Percentiles rank a stretch among this genome's conserved stretches.
These are phyloP conservation scores for Spilogale gracilis DNA, from an alignment of 2,113 vertebrate genomes.

Conservation along the genomic window DNA sequence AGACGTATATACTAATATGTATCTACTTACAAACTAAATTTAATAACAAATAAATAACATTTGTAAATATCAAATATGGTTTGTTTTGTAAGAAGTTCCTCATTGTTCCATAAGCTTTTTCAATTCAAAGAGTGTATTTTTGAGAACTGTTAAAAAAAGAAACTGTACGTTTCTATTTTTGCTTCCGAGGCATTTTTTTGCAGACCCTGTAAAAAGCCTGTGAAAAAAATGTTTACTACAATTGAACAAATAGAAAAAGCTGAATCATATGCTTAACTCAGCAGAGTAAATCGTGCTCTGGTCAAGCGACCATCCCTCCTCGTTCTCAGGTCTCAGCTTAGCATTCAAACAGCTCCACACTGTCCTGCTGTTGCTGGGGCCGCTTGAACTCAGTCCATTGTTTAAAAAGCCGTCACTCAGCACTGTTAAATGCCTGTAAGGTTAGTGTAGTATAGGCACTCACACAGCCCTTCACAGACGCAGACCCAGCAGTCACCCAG, in stretches of 20 bases:
- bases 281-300: not conserved
- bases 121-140: constrained; percentile 80
- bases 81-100: constrained; percentile 80
- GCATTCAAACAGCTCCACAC: constrained; percentile 29
- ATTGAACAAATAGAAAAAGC: constrained; percentile 67
- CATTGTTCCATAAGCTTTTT: constrained; percentile 48
- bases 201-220: constrained; percentile 54
- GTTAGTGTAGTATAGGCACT: not conserved
- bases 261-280: not conserved
- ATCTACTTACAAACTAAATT: constrained; percentile 74
- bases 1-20: not conserved
- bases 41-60: constrained; percentile 77
- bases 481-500: not conserved
- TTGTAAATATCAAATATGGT: constrained; percentile 83
- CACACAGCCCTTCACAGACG: not conserved
- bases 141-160: constrained; percentile 71
- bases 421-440: not conserved
- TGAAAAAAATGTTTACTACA: constrained; percentile 74
- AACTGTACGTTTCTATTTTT: constrained; percentile 64
- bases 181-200: constrained; percentile 77
- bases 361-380: not conserved
- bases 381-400: not conserved
- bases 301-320: not conserved
- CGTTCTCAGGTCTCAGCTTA: not conserved
- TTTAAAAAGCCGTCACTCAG: not conserved